phyloP scores from a whole-genome alignment of 2,113 vertebrate species.

The Anas platyrhynchos region DNA sequence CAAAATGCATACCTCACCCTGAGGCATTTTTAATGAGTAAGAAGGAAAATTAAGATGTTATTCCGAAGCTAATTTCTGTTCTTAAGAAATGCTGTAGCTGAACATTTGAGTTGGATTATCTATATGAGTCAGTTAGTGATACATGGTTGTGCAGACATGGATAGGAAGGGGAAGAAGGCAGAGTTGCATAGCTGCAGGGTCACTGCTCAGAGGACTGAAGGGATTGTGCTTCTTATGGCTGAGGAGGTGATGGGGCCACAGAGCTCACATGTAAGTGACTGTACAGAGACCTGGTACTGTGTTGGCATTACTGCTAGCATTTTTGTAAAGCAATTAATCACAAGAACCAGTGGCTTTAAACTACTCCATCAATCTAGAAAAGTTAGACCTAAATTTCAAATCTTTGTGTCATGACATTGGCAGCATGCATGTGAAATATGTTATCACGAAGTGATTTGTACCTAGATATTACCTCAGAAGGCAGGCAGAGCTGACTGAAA shows the following conservation, averaged over 20 bases:
- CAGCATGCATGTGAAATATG: background rate
- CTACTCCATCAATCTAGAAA: background rate
- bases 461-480: background rate
- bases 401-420: background rate
- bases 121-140: background rate
- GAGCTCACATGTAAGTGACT: background rate
- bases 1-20: background rate
- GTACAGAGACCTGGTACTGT: background rate
- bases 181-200: background rate
- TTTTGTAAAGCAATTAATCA: background rate
- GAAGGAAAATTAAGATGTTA: background rate
- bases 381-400: background rate
- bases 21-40: background rate
- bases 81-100: background rate
- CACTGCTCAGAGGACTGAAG: background rate
- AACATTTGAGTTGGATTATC: background rate
- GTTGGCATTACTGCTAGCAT: background rate
- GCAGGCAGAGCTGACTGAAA: background rate
- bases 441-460: background rate
- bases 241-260: background rate
- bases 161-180: background rate
- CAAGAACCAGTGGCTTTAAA: background rate
- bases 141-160: fast-evolving
- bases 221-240: background rate
- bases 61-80: background rate